Evolutionary conservation across 1,140 invertebrate species (phyloP).

Genomic region (Dryas iulia): DNA sequence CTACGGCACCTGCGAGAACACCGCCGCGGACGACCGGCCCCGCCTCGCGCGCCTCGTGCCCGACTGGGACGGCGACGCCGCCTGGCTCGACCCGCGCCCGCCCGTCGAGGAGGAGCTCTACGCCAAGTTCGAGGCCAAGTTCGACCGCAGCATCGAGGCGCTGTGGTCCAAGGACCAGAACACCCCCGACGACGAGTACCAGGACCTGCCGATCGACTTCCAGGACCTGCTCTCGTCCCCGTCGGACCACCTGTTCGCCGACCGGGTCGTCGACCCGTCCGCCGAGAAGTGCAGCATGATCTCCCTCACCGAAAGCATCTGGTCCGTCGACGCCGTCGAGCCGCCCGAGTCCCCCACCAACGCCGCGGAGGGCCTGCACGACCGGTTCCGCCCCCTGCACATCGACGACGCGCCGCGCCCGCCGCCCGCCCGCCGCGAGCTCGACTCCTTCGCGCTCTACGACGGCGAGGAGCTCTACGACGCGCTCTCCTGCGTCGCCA

Average conservation of each 20-base stretch:
- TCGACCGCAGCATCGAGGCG: slow-evolving; percentile 84
- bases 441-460: slow-evolving; percentile 57
- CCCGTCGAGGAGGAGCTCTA: slow-evolving; percentile 80
- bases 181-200: slow-evolving; percentile 78
- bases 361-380: slow-evolving; percentile 62
- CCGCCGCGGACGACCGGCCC: slow-evolving; percentile 49
- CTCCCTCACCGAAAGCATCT: slow-evolving; percentile 67
- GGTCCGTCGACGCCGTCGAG: slow-evolving; percentile 64
- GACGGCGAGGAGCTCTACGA: slow-evolving; percentile 63
- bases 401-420: slow-evolving; percentile 50
- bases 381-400: slow-evolving; percentile 64
- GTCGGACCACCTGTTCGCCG: slow-evolving; percentile 69
- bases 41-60: slow-evolving; percentile 55
- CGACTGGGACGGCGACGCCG: slow-evolving; percentile 65
- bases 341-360: slow-evolving; percentile 44
- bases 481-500: slow-evolving; percentile 58
- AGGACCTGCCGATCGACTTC: slow-evolving; percentile 82
- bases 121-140: slow-evolving; percentile 84
- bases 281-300: slow-evolving; percentile 63
- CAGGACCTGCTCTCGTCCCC: slow-evolving; percentile 81
- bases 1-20: slow-evolving; percentile 78
- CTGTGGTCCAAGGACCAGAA: slow-evolving; percentile 80
- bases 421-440: too few relatives aligned
- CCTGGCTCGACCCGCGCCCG: slow-evolving; percentile 76
- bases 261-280: slow-evolving; percentile 63